A percentile compares a stretch with the other conserved stretches of the same genome.
Conservation (phyloP, 2,888 invertebrate genomes). For the Morpho deidamia region DNA sequence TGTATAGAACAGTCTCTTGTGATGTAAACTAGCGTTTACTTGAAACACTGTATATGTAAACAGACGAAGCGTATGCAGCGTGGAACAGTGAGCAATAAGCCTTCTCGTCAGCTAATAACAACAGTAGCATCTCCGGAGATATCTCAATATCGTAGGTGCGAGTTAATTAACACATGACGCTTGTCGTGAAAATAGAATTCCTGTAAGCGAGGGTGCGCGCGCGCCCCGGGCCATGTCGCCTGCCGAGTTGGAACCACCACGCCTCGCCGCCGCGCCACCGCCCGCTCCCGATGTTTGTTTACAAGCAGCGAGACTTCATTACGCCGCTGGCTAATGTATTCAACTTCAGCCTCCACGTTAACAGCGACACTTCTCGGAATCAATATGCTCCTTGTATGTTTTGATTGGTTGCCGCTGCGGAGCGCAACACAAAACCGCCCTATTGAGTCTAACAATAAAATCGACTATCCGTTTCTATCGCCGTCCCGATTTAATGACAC, state of each 20-base stretch:
- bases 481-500: slow-evolving; percentile 65
- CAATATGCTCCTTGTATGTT: slow-evolving; percentile 79
- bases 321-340: slow-evolving; percentile 78
- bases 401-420: slow-evolving; percentile 66
- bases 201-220: slow-evolving; percentile 68
- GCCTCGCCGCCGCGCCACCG: slow-evolving; percentile 28
- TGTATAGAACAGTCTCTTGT: slow-evolving; percentile 1
- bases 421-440: slow-evolving; percentile 46
- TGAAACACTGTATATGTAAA: slow-evolving; percentile 30
- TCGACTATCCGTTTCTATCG: slow-evolving; percentile 45
- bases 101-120: slow-evolving; percentile 69
- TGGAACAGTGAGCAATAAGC: slow-evolving; percentile 66
- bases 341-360: slow-evolving; percentile 78
- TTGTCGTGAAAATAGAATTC: slow-evolving; percentile 76
- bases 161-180: slow-evolving; percentile 78
- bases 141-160: slow-evolving; percentile 77
- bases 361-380: slow-evolving; percentile 79
- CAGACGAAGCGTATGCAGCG: slow-evolving; percentile 27
- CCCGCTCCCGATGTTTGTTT: slow-evolving; percentile 66
- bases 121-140: slow-evolving; percentile 67
- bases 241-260: slow-evolving; percentile 13
- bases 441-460: slow-evolving; percentile 47
- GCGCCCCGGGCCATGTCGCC: slow-evolving; percentile 42
- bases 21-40: slow-evolving; percentile 21
- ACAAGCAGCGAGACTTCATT: slow-evolving; percentile 78